These are phyloP conservation scores for Zoanthus gigantus DNA, from an alignment of 92 coral and sea anemone genomes.

Conservation along the genomic window DNA sequence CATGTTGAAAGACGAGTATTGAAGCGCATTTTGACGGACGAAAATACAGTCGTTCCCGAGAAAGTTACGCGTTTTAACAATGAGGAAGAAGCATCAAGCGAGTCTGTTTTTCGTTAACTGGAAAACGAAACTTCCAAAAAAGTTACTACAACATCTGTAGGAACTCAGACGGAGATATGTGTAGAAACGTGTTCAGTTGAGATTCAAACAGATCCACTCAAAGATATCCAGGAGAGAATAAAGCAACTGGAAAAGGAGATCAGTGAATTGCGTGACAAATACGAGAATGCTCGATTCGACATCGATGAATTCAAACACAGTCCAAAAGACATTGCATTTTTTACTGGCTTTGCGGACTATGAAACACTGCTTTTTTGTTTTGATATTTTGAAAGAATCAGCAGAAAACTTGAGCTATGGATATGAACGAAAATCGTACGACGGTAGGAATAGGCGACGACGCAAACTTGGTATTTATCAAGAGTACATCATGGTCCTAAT, in stretches of 20 bases:
- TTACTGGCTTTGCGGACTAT: constrained; percentile 70
- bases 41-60: neutral
- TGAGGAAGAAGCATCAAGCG: neutral
- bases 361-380: constrained; percentile 68
- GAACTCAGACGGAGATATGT: neutral
- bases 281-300: constrained; percentile 56
- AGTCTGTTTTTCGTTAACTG: neutral
- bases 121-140: constrained; percentile 2
- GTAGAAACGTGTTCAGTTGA: neutral
- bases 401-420: constrained; percentile 63
- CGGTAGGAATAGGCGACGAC: neutral
- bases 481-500: constrained; percentile 68
- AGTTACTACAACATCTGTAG: neutral
- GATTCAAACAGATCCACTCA: constrained; percentile 3
- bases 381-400: constrained; percentile 65
- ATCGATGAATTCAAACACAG: constrained; percentile 60
- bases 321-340: constrained; percentile 61
- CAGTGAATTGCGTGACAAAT: constrained; percentile 8
- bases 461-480: constrained; percentile 25
- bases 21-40: neutral
- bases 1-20: constrained; percentile 5
- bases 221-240: constrained; percentile 16
- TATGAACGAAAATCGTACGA: constrained; percentile 8
- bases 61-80: neutral
- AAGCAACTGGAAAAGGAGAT: constrained; percentile 29